phyloP scores from a whole-genome alignment of 1,140 invertebrate genomes.

The Phenacoccus solenopsis region DNA sequence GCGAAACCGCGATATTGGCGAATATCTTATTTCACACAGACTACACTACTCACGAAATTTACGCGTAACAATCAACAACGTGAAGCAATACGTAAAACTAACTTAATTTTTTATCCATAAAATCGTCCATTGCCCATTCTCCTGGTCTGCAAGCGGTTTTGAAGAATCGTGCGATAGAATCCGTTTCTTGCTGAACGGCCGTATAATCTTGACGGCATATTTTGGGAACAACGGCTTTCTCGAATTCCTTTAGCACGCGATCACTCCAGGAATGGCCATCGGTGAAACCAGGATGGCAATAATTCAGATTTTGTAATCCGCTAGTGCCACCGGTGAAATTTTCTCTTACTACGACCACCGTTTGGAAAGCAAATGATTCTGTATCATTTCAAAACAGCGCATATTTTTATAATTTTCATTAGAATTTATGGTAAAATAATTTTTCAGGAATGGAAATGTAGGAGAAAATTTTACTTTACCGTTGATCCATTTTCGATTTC shows the following conservation, averaged over 20 bases:
- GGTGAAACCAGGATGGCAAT: slow-evolving; percentile 48
- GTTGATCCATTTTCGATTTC: slow-evolving; percentile 31
- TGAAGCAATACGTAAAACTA: slow-evolving; percentile 32
- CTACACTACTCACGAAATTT: not conserved
- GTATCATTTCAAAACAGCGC: too few relatives aligned
- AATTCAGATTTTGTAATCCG: slow-evolving; percentile 37
- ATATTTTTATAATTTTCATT: too few relatives aligned
- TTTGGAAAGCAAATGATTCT: slow-evolving; percentile 42
- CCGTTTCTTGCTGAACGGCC: slow-evolving; percentile 37
- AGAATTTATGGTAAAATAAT: too few relatives aligned
- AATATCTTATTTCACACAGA: too few relatives aligned
- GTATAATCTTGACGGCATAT: slow-evolving; percentile 8
- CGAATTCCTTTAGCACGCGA: slow-evolving; percentile 37
- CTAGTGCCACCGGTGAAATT: slow-evolving; percentile 32
- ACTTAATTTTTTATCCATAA: slow-evolving; percentile 43
- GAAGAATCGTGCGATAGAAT: slow-evolving; percentile 42
- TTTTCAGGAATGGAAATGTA: too few relatives aligned
- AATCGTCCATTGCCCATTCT: slow-evolving; percentile 41
- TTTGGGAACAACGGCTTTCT: slow-evolving; percentile 20
- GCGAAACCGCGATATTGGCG: too few relatives aligned
- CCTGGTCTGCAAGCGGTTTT: slow-evolving; percentile 49
- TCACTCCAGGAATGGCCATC: slow-evolving; percentile 41
- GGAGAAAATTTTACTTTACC: slow-evolving; percentile 26
- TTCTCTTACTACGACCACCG: slow-evolving; percentile 41
- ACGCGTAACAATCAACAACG: slow-evolving; percentile 15